These are phyloP conservation scores for Leptodactylus fuscus DNA, from an alignment of 2,113 vertebrate species.

Conservation along the genomic window DNA sequence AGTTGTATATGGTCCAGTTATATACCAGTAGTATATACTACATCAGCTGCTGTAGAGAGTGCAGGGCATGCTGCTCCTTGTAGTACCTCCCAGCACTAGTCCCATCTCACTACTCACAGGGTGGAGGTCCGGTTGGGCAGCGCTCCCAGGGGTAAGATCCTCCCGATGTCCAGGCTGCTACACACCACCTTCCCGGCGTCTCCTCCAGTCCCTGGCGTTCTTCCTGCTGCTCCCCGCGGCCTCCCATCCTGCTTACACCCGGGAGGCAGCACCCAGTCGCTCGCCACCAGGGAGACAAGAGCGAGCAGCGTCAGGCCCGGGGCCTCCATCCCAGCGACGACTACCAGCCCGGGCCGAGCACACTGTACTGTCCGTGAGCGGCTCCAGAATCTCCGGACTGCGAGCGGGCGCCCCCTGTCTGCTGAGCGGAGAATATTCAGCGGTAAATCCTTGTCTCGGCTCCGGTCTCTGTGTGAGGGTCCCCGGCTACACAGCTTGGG, in stretches of 20 bases:
- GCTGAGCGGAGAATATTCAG: not conserved
- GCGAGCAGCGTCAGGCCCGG: conserved; percentile 40
- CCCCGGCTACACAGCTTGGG: conserved; percentile 49
- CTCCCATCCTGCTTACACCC: conserved; percentile 77
- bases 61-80: not conserved
- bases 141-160: conserved; percentile 79
- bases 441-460: not conserved
- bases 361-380: not conserved
- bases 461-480: not conserved
- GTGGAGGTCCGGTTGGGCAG: conserved; percentile 90
- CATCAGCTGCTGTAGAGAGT: too few relatives aligned
- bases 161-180: conserved; percentile 87
- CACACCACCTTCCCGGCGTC: conserved; percentile 84
- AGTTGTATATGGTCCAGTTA: too few relatives aligned
- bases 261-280: conserved; percentile 57
- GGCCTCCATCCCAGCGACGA: conserved; percentile 28
- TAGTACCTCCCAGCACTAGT: not conserved
- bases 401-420: not conserved
- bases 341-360: not conserved
- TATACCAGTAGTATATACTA: too few relatives aligned
- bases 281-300: conserved; percentile 57
- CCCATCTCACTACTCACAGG: conserved; percentile 98
- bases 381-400: not conserved
- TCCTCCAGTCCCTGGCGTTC: conserved; percentile 56
- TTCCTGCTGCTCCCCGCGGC: conserved; percentile 63